phyloP scores from a whole-genome alignment of 30 jellyfish, hydroid and myxozoan genomes.

The Hydractinia echinata region DNA sequence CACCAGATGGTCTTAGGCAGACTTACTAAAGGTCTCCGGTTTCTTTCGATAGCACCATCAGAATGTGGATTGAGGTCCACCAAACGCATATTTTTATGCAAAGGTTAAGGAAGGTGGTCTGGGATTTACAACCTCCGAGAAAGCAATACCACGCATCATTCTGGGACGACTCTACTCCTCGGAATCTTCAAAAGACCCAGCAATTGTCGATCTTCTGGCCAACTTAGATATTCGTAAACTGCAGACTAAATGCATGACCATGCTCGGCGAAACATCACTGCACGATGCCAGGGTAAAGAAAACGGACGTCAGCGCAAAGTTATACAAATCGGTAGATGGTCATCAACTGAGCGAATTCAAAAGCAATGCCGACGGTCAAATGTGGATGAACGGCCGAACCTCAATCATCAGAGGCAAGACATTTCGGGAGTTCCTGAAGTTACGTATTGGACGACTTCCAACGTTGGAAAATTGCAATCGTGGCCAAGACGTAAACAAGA shows the following conservation, averaged over 20 bases:
- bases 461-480: background rate
- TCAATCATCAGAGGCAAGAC: background rate
- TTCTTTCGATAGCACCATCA: too few species aligned
- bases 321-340: background rate
- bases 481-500: background rate
- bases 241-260: too few species aligned
- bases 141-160: too few species aligned
- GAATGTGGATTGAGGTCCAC: background rate
- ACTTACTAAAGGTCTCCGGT: conserved; percentile 1
- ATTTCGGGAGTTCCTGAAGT: background rate
- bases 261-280: too few species aligned
- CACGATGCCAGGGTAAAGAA: too few species aligned
- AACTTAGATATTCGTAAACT: too few species aligned
- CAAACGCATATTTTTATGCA: background rate
- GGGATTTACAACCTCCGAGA: background rate
- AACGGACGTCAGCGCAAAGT: too few species aligned
- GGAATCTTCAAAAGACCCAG: background rate
- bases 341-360: background rate
- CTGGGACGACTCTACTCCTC: too few species aligned
- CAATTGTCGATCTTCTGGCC: background rate
- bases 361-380: background rate
- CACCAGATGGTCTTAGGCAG: conserved; percentile 13
- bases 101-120: background rate
- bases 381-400: background rate
- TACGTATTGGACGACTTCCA: background rate